Evolutionary conservation across 1,140 invertebrate genomes (phyloP).

Genomic region (Zaprionus nigranus): DNA sequence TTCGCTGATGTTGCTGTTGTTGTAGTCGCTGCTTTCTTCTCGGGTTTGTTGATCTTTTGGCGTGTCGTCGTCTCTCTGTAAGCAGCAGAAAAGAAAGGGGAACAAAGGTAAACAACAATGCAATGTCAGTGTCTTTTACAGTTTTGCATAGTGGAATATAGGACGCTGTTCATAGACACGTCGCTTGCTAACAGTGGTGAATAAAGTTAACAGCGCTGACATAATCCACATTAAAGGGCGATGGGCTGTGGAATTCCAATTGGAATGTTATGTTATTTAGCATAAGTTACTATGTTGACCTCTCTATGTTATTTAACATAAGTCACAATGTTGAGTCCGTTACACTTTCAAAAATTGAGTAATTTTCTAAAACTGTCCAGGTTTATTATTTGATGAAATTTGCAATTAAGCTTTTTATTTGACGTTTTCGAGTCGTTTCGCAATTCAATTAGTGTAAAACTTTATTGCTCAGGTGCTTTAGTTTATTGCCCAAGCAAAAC

Average conservation of each 20-base stretch:
- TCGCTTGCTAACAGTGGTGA: neutral
- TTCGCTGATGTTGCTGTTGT: slow-evolving; percentile 24
- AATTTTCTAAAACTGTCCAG: neutral
- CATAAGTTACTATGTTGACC: neutral
- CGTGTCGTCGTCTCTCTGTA: slow-evolving; percentile 49
- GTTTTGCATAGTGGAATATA: slow-evolving; percentile 62
- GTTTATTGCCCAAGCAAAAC: slow-evolving; percentile 10
- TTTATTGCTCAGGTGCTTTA: slow-evolving; percentile 7
- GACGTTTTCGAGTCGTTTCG: neutral
- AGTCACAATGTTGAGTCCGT: neutral
- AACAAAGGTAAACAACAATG: slow-evolving; percentile 81
- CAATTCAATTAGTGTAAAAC: slow-evolving; percentile 6
- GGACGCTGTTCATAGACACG: slow-evolving; percentile 1
- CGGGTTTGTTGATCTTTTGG: slow-evolving; percentile 45
- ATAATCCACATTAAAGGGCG: slow-evolving; percentile 8
- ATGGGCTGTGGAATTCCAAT: neutral
- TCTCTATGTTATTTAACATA: neutral
- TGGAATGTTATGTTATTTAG: neutral
- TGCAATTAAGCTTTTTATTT: slow-evolving; percentile 9
- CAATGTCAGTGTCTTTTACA: slow-evolving; percentile 42
- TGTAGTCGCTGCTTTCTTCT: slow-evolving; percentile 54
- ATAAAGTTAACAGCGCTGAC: slow-evolving; percentile 15
- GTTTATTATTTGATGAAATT: slow-evolving; percentile 2
- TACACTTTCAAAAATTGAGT: slow-evolving; percentile 3
- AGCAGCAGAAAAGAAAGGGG: slow-evolving; percentile 79